Conservation (phyloP, 2,797 vertebrate species). For the Sebastes paucispinis region DNA sequence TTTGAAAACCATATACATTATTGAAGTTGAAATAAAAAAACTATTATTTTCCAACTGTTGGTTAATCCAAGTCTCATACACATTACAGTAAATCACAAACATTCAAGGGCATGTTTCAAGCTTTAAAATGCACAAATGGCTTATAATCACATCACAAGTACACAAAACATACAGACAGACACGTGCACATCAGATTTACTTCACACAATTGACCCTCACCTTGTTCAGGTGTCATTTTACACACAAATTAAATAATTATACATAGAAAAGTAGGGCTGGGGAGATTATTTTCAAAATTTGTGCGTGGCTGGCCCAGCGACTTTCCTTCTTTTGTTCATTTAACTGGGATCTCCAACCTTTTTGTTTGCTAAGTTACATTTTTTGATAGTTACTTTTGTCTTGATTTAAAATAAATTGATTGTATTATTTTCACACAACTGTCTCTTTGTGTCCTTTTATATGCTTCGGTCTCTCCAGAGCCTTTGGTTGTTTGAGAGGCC, state of each 20-base stretch:
- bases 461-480: no score
- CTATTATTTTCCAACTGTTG: not conserved
- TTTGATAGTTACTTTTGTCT: no score
- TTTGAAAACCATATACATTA: not conserved
- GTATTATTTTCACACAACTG: no score
- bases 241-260: not conserved
- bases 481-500: no score
- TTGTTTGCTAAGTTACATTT: no score
- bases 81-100: not conserved
- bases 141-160: not conserved
- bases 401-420: no score
- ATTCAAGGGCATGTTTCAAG: slow-evolving; percentile 29
- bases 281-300: not conserved
- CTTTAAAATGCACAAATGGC: slow-evolving; percentile 19
- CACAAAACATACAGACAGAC: slow-evolving; percentile 15
- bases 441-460: no score
- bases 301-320: no score
- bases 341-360: no score
- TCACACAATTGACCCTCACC: not conserved
- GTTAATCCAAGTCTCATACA: not conserved
- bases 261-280: not conserved
- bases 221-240: not conserved
- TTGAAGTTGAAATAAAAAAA: not conserved
- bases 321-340: not conserved
- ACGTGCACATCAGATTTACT: slow-evolving; percentile 22